Base-by-base conservation (phyloP, 2,113 vertebrate genomes). In the Hyperopisus bebe region DNA sequence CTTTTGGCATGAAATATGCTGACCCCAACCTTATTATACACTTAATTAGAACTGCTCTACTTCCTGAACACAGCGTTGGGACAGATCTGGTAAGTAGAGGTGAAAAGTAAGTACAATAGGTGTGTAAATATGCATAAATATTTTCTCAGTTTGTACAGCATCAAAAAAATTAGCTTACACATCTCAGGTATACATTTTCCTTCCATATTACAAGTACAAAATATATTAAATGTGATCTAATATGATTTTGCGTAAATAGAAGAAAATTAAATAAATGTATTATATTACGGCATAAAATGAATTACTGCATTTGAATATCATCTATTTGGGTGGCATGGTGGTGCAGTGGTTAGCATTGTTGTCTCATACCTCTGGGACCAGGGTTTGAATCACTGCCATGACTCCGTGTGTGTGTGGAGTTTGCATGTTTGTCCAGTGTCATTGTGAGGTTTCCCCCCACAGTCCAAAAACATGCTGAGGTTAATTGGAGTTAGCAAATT, bases 1-100 rank as follows among this genome's bases (percentile, higher is more conserved):
- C 95, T 96, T 95, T 95, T 96, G 95, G 95, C 95, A 97, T 96
- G 96, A 96, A 96, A 96, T 96, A 96, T 96, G 96, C 96, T 96
- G 96, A 96, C 96, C 96, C 95, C 94, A 94, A 95, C 95, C 95
- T 96, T 96, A 96, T 96, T 96, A 96, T 95, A 95, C 95, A 95
- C 96, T 94, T 96, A 96, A 96, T 96, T 96, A 96, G 96, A 96
- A 96, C 91, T 92, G 94, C 89, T 95, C 94, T 95, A 95, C 94
- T 95, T 96, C 92, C 93, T 92, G 93, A 94, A 94, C 93, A 93
- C 92, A 88, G 93, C 77, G 92, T 93, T 90, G 90, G 92, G 92
- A 91, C 13, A 62, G 47, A 48, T 31, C 53, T 66, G 94, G 95
- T 93, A 94, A 94, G 93, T 92, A 91, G 93, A 92, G 95, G 94